These are phyloP conservation scores for Peucedramus taeniatus DNA, from an alignment of 2,113 vertebrate species.

Conservation along the genomic window DNA sequence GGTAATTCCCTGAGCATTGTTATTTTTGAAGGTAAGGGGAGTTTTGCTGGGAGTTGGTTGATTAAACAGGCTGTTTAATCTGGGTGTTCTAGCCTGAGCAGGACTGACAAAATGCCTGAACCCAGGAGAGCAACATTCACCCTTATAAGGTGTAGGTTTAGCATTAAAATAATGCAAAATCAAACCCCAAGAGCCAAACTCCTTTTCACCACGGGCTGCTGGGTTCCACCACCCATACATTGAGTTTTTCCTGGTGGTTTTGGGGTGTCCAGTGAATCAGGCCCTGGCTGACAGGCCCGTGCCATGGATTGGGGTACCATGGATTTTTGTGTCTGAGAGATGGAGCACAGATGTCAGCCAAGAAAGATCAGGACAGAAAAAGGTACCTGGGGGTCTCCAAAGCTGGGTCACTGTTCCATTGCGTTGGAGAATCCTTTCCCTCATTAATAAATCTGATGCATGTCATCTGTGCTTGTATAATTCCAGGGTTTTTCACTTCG, in stretches of 20 bases:
- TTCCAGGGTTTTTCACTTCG: background rate
- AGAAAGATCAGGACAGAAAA: background rate
- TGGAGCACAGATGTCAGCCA: background rate
- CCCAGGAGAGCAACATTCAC: background rate
- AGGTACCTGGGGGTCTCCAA: rapidly evolving
- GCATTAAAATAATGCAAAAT: background rate
- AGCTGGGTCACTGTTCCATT: background rate
- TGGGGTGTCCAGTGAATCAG: background rate
- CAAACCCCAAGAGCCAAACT: background rate
- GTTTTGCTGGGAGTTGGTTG: background rate
- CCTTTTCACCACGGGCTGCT: background rate
- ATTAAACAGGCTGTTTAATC: background rate
- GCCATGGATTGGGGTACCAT: background rate
- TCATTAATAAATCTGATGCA: rapidly evolving
- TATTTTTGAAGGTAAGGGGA: background rate
- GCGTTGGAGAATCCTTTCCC: background rate
- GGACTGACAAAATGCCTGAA: background rate
- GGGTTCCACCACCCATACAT: background rate
- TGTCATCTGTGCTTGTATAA: rapidly evolving
- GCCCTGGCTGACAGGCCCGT: background rate
- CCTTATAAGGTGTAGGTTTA: background rate
- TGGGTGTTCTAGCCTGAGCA: background rate
- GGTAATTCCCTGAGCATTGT: background rate
- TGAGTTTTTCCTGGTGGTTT: background rate
- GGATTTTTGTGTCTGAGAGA: background rate